These are phyloP conservation scores for Drosophila kohkoa DNA, from an alignment of 1,140 invertebrate genomes.

Conservation along the genomic window DNA sequence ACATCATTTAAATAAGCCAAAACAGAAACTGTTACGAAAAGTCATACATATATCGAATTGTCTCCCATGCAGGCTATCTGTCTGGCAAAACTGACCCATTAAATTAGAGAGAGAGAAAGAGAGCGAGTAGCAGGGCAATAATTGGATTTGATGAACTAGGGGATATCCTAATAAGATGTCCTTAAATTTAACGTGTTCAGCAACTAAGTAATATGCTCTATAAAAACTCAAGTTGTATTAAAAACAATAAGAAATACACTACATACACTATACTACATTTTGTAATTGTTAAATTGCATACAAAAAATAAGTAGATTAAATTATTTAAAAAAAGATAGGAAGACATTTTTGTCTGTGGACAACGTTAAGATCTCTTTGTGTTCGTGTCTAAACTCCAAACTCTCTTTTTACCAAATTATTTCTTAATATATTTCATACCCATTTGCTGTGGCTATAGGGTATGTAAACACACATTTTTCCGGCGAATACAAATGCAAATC, in stretches of 20 bases:
- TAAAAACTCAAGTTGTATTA: too few relatives aligned
- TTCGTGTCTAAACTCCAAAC: too few relatives aligned
- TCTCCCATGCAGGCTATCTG: constrained; percentile 27
- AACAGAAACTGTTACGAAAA: constrained; percentile 65
- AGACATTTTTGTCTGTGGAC: too few relatives aligned
- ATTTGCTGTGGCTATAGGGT: neutral
- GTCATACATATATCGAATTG: constrained; percentile 30
- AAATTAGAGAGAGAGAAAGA: constrained; percentile 31
- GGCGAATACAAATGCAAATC: constrained; percentile 40
- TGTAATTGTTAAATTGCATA: too few relatives aligned
- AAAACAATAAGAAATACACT: too few relatives aligned
- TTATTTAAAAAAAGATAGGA: too few relatives aligned
- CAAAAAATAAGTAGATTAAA: too few relatives aligned
- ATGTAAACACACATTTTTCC: constrained; percentile 35
- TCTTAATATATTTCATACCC: neutral
- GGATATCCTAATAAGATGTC: neutral
- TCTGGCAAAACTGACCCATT: constrained; percentile 58
- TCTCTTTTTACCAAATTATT: too few relatives aligned
- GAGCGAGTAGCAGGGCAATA: neutral
- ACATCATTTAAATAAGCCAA: constrained; percentile 77
- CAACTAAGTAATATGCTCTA: too few relatives aligned
- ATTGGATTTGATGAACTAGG: neutral
- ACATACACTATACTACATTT: too few relatives aligned
- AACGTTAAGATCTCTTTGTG: neutral
- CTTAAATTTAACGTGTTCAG: neutral